phyloP scores from a whole-genome alignment of 2,888 invertebrate species.

The Leucophenga montana region DNA sequence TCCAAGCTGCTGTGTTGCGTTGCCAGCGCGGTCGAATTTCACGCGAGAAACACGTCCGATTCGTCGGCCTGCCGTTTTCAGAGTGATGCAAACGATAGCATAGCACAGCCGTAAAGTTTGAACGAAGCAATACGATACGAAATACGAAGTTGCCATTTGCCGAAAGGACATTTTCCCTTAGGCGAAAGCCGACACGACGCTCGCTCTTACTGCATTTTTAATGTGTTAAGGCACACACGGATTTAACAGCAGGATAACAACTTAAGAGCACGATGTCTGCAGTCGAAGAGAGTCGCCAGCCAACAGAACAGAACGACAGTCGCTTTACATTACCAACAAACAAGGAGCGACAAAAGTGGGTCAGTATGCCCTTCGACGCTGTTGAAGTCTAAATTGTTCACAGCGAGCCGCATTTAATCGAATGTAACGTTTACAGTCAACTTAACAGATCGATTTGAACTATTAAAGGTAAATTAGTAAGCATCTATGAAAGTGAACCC shows the following conservation, averaged over 20 bases:
- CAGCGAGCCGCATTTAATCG: constrained; percentile 55
- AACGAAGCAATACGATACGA: not conserved
- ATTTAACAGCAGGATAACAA: constrained; percentile 18
- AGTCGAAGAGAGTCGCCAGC: constrained; percentile 21
- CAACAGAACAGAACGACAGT: too few species aligned
- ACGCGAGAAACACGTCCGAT: constrained; percentile 2
- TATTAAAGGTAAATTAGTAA: constrained; percentile 58
- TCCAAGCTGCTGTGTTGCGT: too few species aligned
- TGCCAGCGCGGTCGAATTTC: not conserved
- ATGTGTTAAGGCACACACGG: too few species aligned
- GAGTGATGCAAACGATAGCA: not conserved
- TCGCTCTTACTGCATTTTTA: not conserved
- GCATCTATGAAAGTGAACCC: constrained; percentile 40
- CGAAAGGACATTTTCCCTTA: constrained; percentile 7
- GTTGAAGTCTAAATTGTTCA: not conserved
- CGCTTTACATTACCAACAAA: too few species aligned
- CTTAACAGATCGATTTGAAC: constrained; percentile 59
- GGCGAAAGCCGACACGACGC: not conserved
- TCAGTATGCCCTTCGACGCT: constrained; percentile 41
- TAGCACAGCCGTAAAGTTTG: too few species aligned
- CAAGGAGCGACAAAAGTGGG: constrained; percentile 52
- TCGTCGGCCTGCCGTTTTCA: constrained; percentile 5
- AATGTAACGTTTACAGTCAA: constrained; percentile 63
- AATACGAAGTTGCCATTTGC: too few species aligned
- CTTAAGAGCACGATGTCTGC: constrained; percentile 48